Evolutionary conservation across 2,888 invertebrate genomes (phyloP).

Genomic region (Lochmaea capreae): DNA sequence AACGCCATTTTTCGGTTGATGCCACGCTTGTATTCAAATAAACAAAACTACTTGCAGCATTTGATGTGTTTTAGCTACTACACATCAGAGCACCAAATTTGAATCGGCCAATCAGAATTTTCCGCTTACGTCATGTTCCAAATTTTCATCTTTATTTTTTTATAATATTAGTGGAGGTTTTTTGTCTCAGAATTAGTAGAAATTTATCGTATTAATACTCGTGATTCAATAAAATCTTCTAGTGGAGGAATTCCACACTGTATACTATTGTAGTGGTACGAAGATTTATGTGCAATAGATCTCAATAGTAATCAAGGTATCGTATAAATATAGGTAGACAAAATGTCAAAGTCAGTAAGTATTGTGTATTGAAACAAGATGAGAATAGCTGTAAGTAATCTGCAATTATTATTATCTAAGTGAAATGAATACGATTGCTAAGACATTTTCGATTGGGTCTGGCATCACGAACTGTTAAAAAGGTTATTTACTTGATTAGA

Average conservation of each 20-base stretch:
- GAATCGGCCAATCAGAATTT: too few relatives aligned
- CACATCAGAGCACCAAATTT: too few relatives aligned
- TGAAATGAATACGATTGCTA: conserved; percentile 2
- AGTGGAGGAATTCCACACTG: not conserved
- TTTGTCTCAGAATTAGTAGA: too few relatives aligned
- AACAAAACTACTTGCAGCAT: too few relatives aligned
- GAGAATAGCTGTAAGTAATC: conserved; percentile 41
- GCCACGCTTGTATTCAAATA: too few relatives aligned
- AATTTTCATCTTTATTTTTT: too few relatives aligned
- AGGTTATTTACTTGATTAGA: not conserved
- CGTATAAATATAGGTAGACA: conserved; percentile 40
- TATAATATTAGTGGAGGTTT: too few relatives aligned
- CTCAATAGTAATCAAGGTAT: not conserved
- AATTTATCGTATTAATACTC: too few relatives aligned
- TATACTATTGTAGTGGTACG: not conserved
- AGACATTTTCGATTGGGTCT: conserved; percentile 16
- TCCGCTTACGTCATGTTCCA: too few relatives aligned
- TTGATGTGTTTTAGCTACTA: too few relatives aligned
- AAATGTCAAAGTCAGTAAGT: conserved; percentile 42
- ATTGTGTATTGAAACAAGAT: conserved; percentile 40
- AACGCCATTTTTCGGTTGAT: too few relatives aligned
- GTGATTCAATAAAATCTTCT: not conserved
- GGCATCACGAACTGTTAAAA: conserved; percentile 24
- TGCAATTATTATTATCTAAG: conserved; percentile 27
- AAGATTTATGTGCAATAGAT: conserved; percentile 4